Evolutionary conservation across 2,797 vertebrate genomes (phyloP).

Genomic region (Falco biarmicus): DNA sequence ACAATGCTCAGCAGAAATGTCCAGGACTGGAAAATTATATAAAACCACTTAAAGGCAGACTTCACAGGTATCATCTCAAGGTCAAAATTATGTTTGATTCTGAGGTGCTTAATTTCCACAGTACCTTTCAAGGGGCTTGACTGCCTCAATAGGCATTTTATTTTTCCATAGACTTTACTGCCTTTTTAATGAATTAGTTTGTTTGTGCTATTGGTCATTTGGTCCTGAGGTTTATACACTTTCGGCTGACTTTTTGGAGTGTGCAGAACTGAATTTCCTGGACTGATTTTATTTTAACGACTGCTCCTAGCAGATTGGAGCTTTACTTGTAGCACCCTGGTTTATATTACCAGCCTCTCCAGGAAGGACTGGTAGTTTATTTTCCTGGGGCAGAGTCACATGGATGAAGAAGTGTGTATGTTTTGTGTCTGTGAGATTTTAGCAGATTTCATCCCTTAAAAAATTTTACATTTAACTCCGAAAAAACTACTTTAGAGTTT

Average conservation of each 20-base stretch:
- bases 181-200: not conserved
- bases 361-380: slow-evolving; percentile 50
- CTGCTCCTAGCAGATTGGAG: slow-evolving; percentile 44
- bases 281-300: slow-evolving; percentile 11
- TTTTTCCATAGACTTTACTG: not conserved
- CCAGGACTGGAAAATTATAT: slow-evolving; percentile 30
- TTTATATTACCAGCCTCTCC: slow-evolving; percentile 34
- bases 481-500: slow-evolving; percentile 31
- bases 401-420: slow-evolving; percentile 1
- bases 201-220: not conserved
- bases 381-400: slow-evolving; percentile 22
- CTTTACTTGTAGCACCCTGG: slow-evolving; percentile 54
- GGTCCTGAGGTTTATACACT: slow-evolving; percentile 39
- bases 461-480: slow-evolving; percentile 40
- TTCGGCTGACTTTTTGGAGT: slow-evolving; percentile 43
- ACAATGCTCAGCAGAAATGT: slow-evolving; percentile 34
- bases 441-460: slow-evolving; percentile 11
- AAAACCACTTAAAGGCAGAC: not conserved
- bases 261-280: slow-evolving; percentile 39
- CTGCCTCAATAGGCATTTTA: not conserved
- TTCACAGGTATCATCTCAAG: not conserved
- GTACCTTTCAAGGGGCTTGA: not conserved
- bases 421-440: not conserved
- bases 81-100: not conserved
- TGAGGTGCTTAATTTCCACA: slow-evolving; percentile 19